Evolutionary conservation across 2,113 vertebrate species (phyloP), one percentile per base, ranked within the genome.

Genomic region (Cebidichthys violaceus): DNA sequence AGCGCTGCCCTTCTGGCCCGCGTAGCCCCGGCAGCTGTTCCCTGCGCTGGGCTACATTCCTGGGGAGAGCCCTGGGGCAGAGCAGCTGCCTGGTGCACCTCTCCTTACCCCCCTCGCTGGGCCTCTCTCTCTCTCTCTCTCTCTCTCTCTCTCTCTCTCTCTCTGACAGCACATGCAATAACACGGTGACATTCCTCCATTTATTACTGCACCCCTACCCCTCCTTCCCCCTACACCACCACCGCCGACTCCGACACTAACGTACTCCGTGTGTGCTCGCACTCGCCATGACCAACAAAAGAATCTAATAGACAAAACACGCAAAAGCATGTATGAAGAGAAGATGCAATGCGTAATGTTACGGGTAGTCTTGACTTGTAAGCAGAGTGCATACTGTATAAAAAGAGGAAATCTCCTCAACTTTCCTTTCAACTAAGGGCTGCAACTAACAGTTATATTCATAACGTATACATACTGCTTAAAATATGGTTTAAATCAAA

Each of bases 1-100:
- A 86, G 84, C 81, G 67, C 77, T 90, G 88, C 81, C 90, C 87
- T 90, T 80, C 67, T 86, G 77, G 79, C 89, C 88, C 79, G 82
- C 20, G 79, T 80, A 76, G 82, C 72, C 89, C 83, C 83, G 43
- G 92, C 92, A 93, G 92, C 92, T 94, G 93, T 92, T 91, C 77
- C 71, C 60, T 75, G 65, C 11, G 33, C 86, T 83, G 91, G 90
- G 87, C 87, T 89, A 89, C 92, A 93, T 93, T 94, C 93, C 91
- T 92, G 90, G 91, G 93, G 92, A 93, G 92, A 93, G 91, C 92
- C 93, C 89, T 84, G 87, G 86, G 89, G 93, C 91, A 87, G 80
- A 91, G 91, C 93, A 94, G 93, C 93, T 94, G 92, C 90, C 83
- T 82, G 66, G 65, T 86, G 88, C 81, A 86, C 86, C 88, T 88